A percentile compares a stretch with the other conserved stretches of the same genome.
Conservation (phyloP, 2,797 vertebrate species). For the Clarias platycephalus region DNA sequence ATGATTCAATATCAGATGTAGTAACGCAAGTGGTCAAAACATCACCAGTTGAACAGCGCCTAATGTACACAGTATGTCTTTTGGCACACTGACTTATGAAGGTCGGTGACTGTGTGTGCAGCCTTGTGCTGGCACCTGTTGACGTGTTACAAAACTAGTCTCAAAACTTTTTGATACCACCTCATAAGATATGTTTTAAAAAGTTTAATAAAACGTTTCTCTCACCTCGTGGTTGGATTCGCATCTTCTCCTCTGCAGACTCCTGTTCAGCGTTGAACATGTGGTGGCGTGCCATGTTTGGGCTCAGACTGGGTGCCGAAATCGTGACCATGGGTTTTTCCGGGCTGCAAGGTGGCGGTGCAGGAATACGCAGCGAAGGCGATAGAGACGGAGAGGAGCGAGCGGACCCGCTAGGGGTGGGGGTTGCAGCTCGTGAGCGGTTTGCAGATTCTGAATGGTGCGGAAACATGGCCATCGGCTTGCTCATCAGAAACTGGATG, state of each 20-base stretch:
- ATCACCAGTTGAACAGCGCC: too few species aligned
- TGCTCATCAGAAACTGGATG: slow-evolving; percentile 83
- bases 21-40: too few species aligned
- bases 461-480: slow-evolving; percentile 69
- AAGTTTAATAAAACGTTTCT: slow-evolving; percentile 10
- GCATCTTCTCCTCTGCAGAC: slow-evolving; percentile 73
- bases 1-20: too few species aligned
- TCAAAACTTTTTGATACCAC: too few species aligned
- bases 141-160: too few species aligned
- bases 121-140: too few species aligned
- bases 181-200: too few species aligned
- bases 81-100: too few species aligned
- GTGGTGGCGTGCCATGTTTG: slow-evolving; percentile 82
- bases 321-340: slow-evolving; percentile 48
- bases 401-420: slow-evolving; percentile 69
- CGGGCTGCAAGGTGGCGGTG: slow-evolving; percentile 61
- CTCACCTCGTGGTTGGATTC: slow-evolving; percentile 85
- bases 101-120: too few species aligned
- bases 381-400: slow-evolving; percentile 59
- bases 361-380: slow-evolving; percentile 62
- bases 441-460: slow-evolving; percentile 58
- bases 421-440: slow-evolving; percentile 57
- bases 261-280: slow-evolving; percentile 82
- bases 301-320: slow-evolving; percentile 66
- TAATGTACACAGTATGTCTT: too few species aligned